These are phyloP conservation scores for Papilio gigon DNA, from an alignment of 2,888 invertebrate genomes.

Conservation along the genomic window DNA sequence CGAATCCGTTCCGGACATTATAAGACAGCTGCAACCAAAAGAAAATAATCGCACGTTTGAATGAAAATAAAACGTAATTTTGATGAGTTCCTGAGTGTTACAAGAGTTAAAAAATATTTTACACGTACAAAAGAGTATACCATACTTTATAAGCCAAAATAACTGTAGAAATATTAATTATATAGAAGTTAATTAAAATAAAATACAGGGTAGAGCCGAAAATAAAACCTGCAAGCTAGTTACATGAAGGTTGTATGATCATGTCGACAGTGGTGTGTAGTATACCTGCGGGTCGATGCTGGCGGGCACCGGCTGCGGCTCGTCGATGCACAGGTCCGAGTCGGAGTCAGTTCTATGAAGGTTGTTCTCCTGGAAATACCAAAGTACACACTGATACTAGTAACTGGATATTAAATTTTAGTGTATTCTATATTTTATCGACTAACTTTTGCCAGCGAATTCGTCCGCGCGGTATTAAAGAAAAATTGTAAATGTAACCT, in stretches of 20 bases:
- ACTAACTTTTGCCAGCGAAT: too few species aligned
- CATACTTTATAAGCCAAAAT: background rate
- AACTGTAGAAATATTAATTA: background rate
- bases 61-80: constrained; percentile 41
- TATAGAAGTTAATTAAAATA: too few species aligned
- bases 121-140: background rate
- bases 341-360: constrained; percentile 90
- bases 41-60: constrained; percentile 51
- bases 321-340: constrained; percentile 94
- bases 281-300: constrained; percentile 77
- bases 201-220: background rate
- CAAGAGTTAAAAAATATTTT: constrained; percentile 49
- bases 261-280: constrained; percentile 35
- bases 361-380: constrained; percentile 82
- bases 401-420: background rate
- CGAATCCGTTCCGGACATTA: constrained; percentile 80
- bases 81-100: constrained; percentile 40
- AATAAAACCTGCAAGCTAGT: background rate
- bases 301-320: constrained; percentile 74
- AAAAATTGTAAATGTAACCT: too few species aligned
- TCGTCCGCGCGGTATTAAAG: too few species aligned
- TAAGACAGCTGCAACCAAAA: constrained; percentile 81
- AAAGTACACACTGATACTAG: background rate
- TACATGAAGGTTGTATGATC: constrained; percentile 11
- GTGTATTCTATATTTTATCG: too few species aligned